A percentile compares a stretch with the other conserved stretches of the same genome.
phyloP scores from a whole-genome alignment of 2,888 invertebrate genomes.

The Elaeidobius kamerunicus region DNA sequence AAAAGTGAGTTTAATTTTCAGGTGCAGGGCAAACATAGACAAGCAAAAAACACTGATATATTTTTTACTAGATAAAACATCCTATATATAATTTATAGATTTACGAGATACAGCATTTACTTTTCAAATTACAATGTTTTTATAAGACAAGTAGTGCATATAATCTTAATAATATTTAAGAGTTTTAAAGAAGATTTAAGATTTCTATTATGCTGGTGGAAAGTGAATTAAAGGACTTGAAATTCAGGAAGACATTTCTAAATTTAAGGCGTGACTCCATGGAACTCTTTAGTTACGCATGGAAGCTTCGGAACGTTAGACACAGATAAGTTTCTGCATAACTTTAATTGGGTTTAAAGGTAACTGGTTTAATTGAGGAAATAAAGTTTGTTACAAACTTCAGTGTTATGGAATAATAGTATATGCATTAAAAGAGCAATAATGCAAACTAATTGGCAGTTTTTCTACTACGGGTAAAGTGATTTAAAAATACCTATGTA shows the following conservation, averaged over 20 bases:
- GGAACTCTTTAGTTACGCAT: conserved; percentile 23
- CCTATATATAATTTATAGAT: too few relatives aligned
- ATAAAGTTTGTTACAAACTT: neutral
- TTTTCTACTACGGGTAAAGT: too few relatives aligned
- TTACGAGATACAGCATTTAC: too few relatives aligned
- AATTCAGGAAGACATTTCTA: conserved; percentile 11
- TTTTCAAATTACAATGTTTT: neutral
- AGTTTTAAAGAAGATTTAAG: neutral
- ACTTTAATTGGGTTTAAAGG: conserved; percentile 17
- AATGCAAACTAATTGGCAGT: too few relatives aligned
- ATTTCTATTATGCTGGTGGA: neutral
- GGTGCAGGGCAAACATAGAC: too few relatives aligned
- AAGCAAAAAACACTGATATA: too few relatives aligned
- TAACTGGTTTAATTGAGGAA: conserved; percentile 2
- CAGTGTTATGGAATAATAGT: neutral
- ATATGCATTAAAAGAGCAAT: neutral
- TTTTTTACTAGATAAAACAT: too few relatives aligned
- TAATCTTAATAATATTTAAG: too few relatives aligned
- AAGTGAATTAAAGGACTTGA: conserved; percentile 4
- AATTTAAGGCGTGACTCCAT: conserved; percentile 21
- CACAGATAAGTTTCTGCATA: conserved; percentile 21
- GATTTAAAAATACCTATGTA: too few relatives aligned
- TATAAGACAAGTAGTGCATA: too few relatives aligned
- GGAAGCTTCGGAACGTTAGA: conserved; percentile 14
- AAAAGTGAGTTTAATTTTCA: too few relatives aligned